Base-by-base conservation (phyloP, 1,140 invertebrate genomes). In the Nasonia longicornis region DNA sequence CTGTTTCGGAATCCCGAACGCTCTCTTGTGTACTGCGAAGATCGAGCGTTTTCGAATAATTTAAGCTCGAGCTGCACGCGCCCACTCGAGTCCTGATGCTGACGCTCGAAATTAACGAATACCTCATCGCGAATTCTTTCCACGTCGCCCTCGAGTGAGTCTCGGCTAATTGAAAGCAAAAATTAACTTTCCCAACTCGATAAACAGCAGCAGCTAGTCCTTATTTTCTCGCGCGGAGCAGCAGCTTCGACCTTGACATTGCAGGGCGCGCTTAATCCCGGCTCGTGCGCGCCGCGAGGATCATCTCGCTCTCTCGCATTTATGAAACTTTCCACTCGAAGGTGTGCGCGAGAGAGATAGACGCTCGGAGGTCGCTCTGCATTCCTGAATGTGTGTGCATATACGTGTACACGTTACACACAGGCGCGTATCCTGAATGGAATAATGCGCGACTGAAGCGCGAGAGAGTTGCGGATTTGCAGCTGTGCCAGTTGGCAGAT, bases 221-320 rank as follows among this genome's bases (percentile, higher is more conserved):
- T 48, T 16, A 42, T 16, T 48, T 48, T 48, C 45, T 48, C 45
- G 45, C 12, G 12, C 8, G 10, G 45, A 48, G 10, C 1, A 11
- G 45, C 45, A 14, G 11, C 45, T 48, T 48, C 14, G 64, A 31
- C 64, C 64, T 67, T 67, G 64, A 67, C 64, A 67, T 67, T 67
- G 10, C 64, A 67, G 64, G 10, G 26, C 10, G 22, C 20, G 26
- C 64, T 67, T 67, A 26, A 67, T 29, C 64, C 29, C 10, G 64
- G 4, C 63, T 52, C 48, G 48, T 52, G 38, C 38, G 7, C 38
- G 38, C 6, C 38, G 7, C 38, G 38, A 42, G 48, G 48, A 52
- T 52, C 16, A 52, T 52, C 48, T 52, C 48, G 3, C 48, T 52
- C 48, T 42, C 38, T 10, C 52, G 20, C 52, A 67, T 31, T 67